Base-by-base conservation (phyloP, 2,797 vertebrate species). In the Acropternis orthonyx region DNA sequence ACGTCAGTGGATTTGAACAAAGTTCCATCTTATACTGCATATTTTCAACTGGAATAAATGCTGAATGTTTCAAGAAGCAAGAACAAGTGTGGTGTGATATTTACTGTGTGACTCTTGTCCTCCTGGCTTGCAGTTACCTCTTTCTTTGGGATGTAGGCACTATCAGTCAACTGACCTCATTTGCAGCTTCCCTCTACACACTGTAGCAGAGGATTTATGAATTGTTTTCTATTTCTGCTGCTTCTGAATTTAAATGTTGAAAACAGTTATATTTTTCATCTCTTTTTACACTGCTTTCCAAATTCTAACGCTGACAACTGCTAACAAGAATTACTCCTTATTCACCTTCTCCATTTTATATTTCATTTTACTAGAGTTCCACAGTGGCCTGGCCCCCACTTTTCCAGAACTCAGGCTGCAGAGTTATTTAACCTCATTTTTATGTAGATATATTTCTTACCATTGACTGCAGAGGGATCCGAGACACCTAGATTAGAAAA, bases 381-480 rank as follows among this genome's bases (percentile, higher is more conserved):
- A 3, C 20, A 22, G 17, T 43, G 23, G 7, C 19, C 17, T 54
- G 11, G 55, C 6, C 2, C 11, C 0, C 6, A 34, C 3, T 56
- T 59, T 30, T 3, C 3, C 14, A 8, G n/a, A 46, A 36, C 18
- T 10, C 9, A 52, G 21, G 30, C 11, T 44, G 6, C 23, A 77
- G 14, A 1, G 3, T 49, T 68, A n/a, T 51, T 61, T 66, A 71
- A 44, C 3, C 1, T 43, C 4, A 18, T 68, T 82, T 82, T 69
- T 49, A 46, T 39, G 9, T 5, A 21, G 13, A 18, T 9, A 9
- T 44, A 19, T 71, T 83, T 83, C 59, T 85, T 59, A 82, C 3
- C 27, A 37, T 17, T 51, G 18, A 22, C 19, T 85, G 18, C 65
- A 81, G 26, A 46, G 16, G 44, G 8, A 66, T 11, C 37, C 27